Base-by-base conservation (phyloP, 92 coral and sea anemone species). In the Siderastrea siderea region DNA sequence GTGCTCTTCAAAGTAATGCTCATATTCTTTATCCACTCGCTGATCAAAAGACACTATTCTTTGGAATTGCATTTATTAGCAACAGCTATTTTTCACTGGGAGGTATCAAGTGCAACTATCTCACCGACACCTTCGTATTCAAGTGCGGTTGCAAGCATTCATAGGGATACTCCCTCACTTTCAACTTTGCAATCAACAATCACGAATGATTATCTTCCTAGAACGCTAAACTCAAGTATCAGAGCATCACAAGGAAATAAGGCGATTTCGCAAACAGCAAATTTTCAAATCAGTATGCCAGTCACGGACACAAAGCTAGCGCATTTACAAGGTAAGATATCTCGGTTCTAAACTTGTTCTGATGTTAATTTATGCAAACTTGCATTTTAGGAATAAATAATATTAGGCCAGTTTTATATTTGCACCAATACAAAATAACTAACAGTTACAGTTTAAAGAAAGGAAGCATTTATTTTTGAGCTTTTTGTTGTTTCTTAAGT, bases 41-140 rank as follows among this genome's bases (percentile, higher is more conserved):
- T 85, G 61, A 62, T 85, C n/a, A 78, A 48, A 64, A 58, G n/a
- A 69, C 68, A 67, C 49, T 26, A n/a, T 55, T 54, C 76, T 45
- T 47, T 85, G 69, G 84, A 85, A 48, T 45, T 85, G 46, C 89
- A 78, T 4, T 53, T 67, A 66, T 65, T 85, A n/a, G 47, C 77
- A 47, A 77, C 84, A 14, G 89, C 77, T 59, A 14, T 85, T 67
- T 77, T 85, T 15, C 48, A 77, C 16, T 85, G 64, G 59, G 48
- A 85, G 17, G 7, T 67, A 6, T 66, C 89, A 26, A 26, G 43
- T 1, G 89, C 68, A 51, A 52, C 70, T 6, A 26, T 57, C 6
- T 68, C 77, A 47, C 89, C 89, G 0, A 59, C 76, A 50, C 65
- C 89, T 4, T 49, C 83, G 51, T 55, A 38, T 58, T 38, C 84